phyloP scores from a whole-genome alignment of 1,140 invertebrate genomes.

The Euura lappo region DNA sequence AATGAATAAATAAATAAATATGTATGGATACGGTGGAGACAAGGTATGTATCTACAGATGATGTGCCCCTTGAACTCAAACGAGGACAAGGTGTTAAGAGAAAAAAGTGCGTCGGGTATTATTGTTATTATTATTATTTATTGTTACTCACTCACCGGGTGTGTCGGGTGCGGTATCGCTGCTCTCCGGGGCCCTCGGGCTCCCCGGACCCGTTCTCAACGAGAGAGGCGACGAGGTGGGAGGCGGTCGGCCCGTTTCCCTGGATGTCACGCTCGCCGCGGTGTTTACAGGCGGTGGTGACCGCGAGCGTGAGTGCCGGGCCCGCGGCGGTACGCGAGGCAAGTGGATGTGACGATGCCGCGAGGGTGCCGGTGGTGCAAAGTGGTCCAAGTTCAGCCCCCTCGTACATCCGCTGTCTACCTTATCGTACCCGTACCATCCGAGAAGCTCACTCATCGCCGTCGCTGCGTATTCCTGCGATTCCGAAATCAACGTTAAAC shows the following conservation, averaged over 20 bases:
- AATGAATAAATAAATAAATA: no score
- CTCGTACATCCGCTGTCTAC: constrained; percentile 62
- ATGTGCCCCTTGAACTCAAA: not conserved
- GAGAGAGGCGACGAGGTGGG: constrained; percentile 33
- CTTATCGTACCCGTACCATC: constrained; percentile 88
- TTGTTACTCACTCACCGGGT: constrained; percentile 33
- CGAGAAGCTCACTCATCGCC: constrained; percentile 88
- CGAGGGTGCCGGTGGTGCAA: constrained; percentile 32
- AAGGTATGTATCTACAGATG: not conserved
- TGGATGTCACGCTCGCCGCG: constrained; percentile 20
- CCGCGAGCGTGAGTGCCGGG: constrained; percentile 32
- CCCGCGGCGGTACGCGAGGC: constrained; percentile 19
- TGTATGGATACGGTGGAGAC: no score
- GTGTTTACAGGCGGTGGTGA: constrained; percentile 26
- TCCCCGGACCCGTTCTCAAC: constrained; percentile 34
- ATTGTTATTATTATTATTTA: not conserved
- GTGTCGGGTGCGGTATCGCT: constrained; percentile 42
- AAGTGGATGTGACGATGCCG: constrained; percentile 29
- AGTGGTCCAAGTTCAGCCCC: constrained; percentile 50
- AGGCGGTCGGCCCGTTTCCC: constrained; percentile 9
- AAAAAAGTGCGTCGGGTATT: not conserved
- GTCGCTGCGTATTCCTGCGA: constrained; percentile 86
- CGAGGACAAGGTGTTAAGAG: not conserved
- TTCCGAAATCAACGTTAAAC: no score
- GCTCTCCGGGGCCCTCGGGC: constrained; percentile 39